Evolutionary conservation across 2,113 vertebrate species (phyloP).

Genomic region (Oryctolagus cuniculus): mOryCun1.1 NC_091441.1:22266001-22266500

Average conservation of each 20-base stretch:
- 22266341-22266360: not conserved
- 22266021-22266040: conserved; percentile 19
- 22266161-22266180: conserved; percentile 39
- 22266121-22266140: conserved; percentile 49
- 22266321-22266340: conserved; percentile 13
- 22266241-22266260: conserved; percentile 24
- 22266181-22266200: not conserved
- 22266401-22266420: not conserved
- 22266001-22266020: conserved; percentile 14
- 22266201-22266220: conserved; percentile 34
- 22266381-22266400: not conserved
- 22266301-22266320: not conserved
- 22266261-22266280: not conserved
- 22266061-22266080: not conserved
- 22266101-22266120: conserved; percentile 58
- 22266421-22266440: not conserved
- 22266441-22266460: not conserved
- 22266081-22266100: conserved; percentile 32
- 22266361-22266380: conserved; percentile 35
- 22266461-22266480: not conserved
- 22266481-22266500: conserved; percentile 19
- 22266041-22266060: not conserved
- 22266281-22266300: not conserved
- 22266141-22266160: conserved; percentile 42
- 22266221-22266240: conserved; percentile 56